Evolutionary conservation across 2,113 vertebrate genomes (phyloP).

Genomic region (Nothobranchius kuhntae): DNA sequence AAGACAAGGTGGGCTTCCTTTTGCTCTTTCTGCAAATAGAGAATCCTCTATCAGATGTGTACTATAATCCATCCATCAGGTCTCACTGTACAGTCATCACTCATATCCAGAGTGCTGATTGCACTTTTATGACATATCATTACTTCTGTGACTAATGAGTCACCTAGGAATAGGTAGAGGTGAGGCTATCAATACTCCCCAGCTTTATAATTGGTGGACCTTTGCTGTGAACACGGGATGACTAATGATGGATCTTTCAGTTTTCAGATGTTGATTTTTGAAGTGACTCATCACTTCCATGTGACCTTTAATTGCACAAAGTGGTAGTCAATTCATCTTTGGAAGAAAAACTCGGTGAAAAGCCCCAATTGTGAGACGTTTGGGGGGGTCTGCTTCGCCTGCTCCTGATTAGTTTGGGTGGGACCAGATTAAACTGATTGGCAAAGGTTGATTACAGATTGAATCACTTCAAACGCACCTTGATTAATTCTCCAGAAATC

Average conservation of each 20-base stretch:
- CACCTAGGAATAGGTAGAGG: constrained; percentile 35
- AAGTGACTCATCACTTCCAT: constrained; percentile 65
- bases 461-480: constrained; percentile 57
- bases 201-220: constrained; percentile 41
- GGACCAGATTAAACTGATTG: constrained; percentile 51
- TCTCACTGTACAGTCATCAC: constrained; percentile 33
- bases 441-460: constrained; percentile 60
- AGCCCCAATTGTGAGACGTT: constrained; percentile 32
- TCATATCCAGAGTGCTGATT: constrained; percentile 47
- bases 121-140: constrained; percentile 61
- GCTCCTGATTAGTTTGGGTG: constrained; percentile 60
- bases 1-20: constrained; percentile 40
- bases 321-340: constrained; percentile 45
- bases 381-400: constrained; percentile 27
- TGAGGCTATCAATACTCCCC: constrained; percentile 63
- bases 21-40: constrained; percentile 70
- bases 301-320: constrained; percentile 67
- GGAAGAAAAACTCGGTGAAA: constrained; percentile 14
- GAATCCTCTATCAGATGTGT: constrained; percentile 37
- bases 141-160: constrained; percentile 64
- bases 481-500: constrained; percentile 61
- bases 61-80: constrained; percentile 21
- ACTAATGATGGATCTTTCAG: constrained; percentile 58
- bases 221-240: constrained; percentile 50
- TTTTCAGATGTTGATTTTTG: constrained; percentile 57